Conservation (phyloP, 2,888 invertebrate genomes). For the Pecten maximus region DNA sequence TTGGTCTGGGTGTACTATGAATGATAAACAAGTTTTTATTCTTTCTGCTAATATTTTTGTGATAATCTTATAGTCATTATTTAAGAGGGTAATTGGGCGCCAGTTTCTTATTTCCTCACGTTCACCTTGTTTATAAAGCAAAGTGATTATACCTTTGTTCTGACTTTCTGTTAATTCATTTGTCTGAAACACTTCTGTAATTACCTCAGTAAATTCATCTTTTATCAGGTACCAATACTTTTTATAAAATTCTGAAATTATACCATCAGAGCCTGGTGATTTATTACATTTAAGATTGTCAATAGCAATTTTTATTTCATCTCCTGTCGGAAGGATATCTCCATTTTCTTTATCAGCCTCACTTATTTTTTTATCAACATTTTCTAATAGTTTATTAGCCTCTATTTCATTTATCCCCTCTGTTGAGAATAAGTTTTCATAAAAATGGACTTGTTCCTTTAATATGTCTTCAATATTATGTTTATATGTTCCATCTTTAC, state of each 20-base stretch:
- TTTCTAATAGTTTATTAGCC: background rate
- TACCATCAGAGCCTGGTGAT: background rate
- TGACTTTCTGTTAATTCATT: constrained; percentile 1
- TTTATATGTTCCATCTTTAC: background rate
- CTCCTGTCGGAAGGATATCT: background rate
- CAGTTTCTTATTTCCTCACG: constrained; percentile 13
- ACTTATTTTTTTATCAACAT: background rate
- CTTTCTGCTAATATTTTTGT: background rate
- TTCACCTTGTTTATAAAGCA: constrained; percentile 12
- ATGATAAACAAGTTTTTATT: background rate
- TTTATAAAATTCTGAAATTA: constrained; percentile 23
- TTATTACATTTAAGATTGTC: constrained; percentile 27
- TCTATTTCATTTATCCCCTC: background rate
- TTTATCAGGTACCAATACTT: constrained; percentile 16
- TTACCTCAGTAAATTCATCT: background rate
- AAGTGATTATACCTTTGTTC: background rate
- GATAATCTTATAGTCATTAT: constrained; percentile 38
- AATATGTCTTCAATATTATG: background rate
- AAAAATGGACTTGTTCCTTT: constrained; percentile 1
- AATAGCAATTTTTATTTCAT: background rate
- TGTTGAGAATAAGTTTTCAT: background rate
- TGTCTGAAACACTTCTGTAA: background rate
- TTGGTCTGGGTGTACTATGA: constrained; percentile 35
- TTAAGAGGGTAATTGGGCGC: background rate
- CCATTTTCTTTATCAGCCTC: background rate